Evolutionary conservation across 1,140 invertebrate species (phyloP).

Genomic region (Stenopsyche tienmushanensis): DNA sequence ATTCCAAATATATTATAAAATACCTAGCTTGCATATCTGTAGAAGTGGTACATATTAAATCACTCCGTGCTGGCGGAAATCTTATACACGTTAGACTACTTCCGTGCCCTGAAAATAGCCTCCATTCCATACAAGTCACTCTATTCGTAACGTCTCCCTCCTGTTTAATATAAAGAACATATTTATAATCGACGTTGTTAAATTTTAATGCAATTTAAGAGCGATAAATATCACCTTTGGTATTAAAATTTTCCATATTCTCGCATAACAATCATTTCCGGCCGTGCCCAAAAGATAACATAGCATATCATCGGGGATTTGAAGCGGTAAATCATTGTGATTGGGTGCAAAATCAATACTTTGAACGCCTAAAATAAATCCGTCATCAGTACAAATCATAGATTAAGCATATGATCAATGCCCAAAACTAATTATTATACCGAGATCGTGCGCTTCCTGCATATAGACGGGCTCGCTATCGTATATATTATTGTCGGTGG

Average conservation of each 20-base stretch:
- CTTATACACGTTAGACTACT: conserved; percentile 62
- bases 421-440: conserved; percentile 40
- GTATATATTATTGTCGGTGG: conserved; percentile 1
- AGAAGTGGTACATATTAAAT: conserved; percentile 49
- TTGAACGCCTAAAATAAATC: conserved; percentile 28
- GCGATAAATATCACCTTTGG: conserved; percentile 22
- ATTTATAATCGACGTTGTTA: background rate
- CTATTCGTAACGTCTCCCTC: conserved; percentile 14
- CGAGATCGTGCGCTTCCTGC: conserved; percentile 68
- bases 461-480: conserved; percentile 39
- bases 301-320: conserved; percentile 11
- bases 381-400: no score
- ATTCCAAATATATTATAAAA: conserved; percentile 4
- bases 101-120: conserved; percentile 47
- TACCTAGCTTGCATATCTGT: conserved; percentile 48
- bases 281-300: conserved; percentile 58
- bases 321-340: conserved; percentile 24
- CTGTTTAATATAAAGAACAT: background rate
- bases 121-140: conserved; percentile 29
- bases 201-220: background rate
- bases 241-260: conserved; percentile 67
- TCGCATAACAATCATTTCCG: conserved; percentile 73
- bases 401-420: background rate
- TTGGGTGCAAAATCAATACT: conserved; percentile 34
- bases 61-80: conserved; percentile 45